Base-by-base conservation (phyloP, 2,888 invertebrate genomes). In the Phyllotreta striolata region DNA sequence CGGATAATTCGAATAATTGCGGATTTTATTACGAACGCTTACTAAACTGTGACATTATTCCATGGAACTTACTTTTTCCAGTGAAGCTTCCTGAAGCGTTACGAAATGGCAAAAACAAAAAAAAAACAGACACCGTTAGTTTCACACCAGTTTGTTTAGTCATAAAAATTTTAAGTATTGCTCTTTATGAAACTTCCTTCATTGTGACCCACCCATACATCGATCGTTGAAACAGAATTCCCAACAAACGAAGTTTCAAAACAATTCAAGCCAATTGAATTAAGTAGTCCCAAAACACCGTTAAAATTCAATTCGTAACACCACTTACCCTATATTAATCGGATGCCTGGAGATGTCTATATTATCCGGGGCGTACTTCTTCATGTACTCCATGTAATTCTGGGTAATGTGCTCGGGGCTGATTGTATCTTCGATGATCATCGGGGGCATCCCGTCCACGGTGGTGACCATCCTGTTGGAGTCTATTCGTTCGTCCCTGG, bases 11-110 rank as follows among this genome's bases (percentile, higher is more conserved):
- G 24, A 4, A 14, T 24, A 47, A 47, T 43, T 12, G 56, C 64
- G 56, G 57, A 64, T 64, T 64, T 56, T 56, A 56, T 56, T 55
- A 41, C 35, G 24, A 13, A 3, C 3, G 37, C 14, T 37, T 56
- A 14, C 38, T 5, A 54, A 40, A 14, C 52, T 14, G 14, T 39
- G 38, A 52, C 3, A 49, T 34, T 39, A 39, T 39, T 58, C 51
- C 4, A 24, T 51, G 51, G 10, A 60, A 90, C 91, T 93, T 89
- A 96, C 96, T 94, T 95, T 84, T 94, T 96, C 96, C 96, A 96
- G 83, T 94, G 93, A 76, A 96, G 89, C 84, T 95, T 96, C 86
- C 96, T 96, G 87, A 46, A 73, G 79, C 77, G 74, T 68, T 69
- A 73, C 67, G 67, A 58, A 64, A 68, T 24, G 24, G 24, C 24